phyloP scores from a whole-genome alignment of 2,797 vertebrate genomes.

The Distichodus sexfasciatus region DNA sequence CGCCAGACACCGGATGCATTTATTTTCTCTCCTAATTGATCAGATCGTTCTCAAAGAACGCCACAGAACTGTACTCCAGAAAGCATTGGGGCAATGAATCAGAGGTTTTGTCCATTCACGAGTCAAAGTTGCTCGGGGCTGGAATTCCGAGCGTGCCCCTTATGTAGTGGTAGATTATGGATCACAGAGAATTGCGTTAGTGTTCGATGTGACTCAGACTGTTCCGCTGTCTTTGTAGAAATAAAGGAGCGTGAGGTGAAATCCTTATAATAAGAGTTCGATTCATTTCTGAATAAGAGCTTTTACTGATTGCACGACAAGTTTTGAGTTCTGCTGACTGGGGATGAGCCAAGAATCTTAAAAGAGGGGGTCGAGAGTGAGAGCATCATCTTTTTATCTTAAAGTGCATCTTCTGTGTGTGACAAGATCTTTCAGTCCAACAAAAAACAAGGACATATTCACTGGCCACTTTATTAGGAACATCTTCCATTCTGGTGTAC shows the following conservation, averaged over 20 bases:
- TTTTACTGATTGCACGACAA: constrained; percentile 28
- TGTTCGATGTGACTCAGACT: constrained; percentile 29
- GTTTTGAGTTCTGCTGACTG: neutral
- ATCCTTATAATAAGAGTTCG: constrained; percentile 25
- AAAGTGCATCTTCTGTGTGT: too few relatives aligned
- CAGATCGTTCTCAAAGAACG: constrained; percentile 45
- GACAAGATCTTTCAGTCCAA: too few relatives aligned
- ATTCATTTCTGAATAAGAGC: constrained; percentile 28
- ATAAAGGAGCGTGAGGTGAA: constrained; percentile 43
- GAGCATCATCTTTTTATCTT: neutral
- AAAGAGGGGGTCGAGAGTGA: neutral
- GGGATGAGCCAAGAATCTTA: neutral
- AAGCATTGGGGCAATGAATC: constrained; percentile 31
- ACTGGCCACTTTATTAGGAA: too few relatives aligned
- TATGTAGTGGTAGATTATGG: constrained; percentile 22
- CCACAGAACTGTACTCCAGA: constrained; percentile 26
- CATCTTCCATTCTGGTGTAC: too few relatives aligned
- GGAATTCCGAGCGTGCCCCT: constrained; percentile 26
- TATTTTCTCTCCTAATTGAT: constrained; percentile 64
- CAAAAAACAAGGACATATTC: too few relatives aligned
- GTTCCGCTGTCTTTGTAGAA: constrained; percentile 45
- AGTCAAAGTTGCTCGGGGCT: constrained; percentile 39
- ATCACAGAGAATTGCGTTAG: constrained; percentile 31
- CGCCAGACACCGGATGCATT: constrained; percentile 52
- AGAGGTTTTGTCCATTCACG: constrained; percentile 42